These are phyloP conservation scores for Odontocerum albicorne DNA, from an alignment of 2,888 invertebrate species.

Conservation along the genomic window DNA sequence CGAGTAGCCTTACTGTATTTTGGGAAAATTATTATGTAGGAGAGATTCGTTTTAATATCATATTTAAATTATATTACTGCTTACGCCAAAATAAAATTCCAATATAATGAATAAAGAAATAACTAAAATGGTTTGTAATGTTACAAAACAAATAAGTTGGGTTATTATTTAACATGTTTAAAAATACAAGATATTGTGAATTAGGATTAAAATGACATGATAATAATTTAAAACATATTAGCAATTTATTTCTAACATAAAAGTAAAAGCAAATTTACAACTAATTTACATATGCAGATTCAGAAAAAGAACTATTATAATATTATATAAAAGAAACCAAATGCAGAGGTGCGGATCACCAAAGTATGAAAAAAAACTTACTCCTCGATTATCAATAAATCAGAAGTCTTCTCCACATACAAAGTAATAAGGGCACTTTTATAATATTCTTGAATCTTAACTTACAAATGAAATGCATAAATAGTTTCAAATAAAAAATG, in stretches of 20 bases:
- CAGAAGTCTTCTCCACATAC: slow-evolving; percentile 20
- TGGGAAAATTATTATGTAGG: too few species aligned
- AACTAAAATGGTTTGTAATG: too few species aligned
- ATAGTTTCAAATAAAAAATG: background rate
- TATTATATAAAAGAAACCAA: slow-evolving; percentile 21
- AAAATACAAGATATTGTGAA: too few species aligned
- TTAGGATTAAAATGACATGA: slow-evolving; percentile 19
- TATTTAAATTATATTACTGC: too few species aligned
- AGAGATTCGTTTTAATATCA: too few species aligned
- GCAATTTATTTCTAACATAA: slow-evolving; percentile 23
- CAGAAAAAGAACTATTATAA: too few species aligned
- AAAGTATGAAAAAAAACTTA: slow-evolving; percentile 16
- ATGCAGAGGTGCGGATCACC: slow-evolving; percentile 28
- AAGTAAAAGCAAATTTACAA: slow-evolving; percentile 22
- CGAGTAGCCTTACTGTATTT: too few species aligned
- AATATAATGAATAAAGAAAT: too few species aligned
- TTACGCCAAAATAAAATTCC: too few species aligned
- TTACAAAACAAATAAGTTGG: too few species aligned
- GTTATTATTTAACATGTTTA: too few species aligned
- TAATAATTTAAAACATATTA: slow-evolving; percentile 25
- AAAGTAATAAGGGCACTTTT: slow-evolving; percentile 31
- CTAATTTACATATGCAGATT: slow-evolving; percentile 23
- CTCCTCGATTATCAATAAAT: slow-evolving; percentile 20
- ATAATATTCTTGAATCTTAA: slow-evolving; percentile 16
- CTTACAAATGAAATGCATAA: slow-evolving; percentile 19